Conservation (phyloP, 2,797 vertebrate species). For the Apogon hyalosoma region DNA sequence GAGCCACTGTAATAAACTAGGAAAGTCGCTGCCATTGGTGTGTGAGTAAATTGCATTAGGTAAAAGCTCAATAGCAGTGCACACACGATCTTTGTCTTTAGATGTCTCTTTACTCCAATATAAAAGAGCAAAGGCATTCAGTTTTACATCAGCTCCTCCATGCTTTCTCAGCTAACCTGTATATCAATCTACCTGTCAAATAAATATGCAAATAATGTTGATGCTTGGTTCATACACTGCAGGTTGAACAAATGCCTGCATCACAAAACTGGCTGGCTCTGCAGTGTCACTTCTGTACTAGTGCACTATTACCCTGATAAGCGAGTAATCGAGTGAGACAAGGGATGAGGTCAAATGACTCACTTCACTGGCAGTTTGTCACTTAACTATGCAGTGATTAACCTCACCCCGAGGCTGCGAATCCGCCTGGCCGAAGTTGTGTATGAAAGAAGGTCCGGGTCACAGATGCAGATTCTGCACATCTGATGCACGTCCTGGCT, state of each 20-base stretch:
- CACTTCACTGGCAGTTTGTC: constrained; percentile 42
- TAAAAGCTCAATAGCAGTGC: not conserved
- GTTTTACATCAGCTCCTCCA: not conserved
- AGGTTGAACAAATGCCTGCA: not conserved
- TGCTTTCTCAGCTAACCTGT: not conserved
- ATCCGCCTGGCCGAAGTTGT: constrained; percentile 46
- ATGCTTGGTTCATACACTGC: not conserved
- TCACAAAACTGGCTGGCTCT: constrained; percentile 1
- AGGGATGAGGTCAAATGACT: constrained; percentile 50
- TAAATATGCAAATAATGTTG: not conserved
- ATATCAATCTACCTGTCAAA: constrained; percentile 1
- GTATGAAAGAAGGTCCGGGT: constrained; percentile 14
- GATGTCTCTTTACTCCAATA: not conserved
- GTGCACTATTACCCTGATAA: constrained; percentile 20
- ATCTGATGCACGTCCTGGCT: constrained; percentile 38
- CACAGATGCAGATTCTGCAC: constrained; percentile 43
- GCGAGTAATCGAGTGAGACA: constrained; percentile 36
- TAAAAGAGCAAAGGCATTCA: not conserved
- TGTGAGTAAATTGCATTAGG: constrained; percentile 1
- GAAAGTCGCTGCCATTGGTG: constrained; percentile 27
- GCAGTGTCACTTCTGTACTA: constrained; percentile 13
- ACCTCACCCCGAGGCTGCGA: constrained; percentile 48
- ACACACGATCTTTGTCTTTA: not conserved
- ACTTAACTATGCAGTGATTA: constrained; percentile 50
- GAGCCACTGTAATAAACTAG: constrained; percentile 47